Evolutionary conservation across 2,113 vertebrate genomes (phyloP), one percentile per base, ranked within the genome.

Genomic region (Amphiprion percula): DNA sequence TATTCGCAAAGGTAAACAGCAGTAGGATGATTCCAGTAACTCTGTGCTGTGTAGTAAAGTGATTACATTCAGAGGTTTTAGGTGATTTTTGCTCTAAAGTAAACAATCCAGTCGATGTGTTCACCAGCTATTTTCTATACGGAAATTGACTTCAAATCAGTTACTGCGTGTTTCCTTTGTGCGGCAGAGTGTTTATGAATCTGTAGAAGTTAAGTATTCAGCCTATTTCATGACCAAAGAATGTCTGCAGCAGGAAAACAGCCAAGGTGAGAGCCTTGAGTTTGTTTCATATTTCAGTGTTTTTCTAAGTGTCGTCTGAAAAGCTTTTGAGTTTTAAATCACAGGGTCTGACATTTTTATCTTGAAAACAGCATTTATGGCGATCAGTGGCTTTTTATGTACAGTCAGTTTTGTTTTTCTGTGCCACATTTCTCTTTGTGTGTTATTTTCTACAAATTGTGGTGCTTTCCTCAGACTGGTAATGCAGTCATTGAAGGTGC

Each of bases 191-290:
- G 26, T 75, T 70, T 47, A 21, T 70, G 66, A 52, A 44, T 74
- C 26, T 33, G 49, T 61, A 28, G 11, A 67, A 74, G 63, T 68
- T n/a, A 46, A 70, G 63, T 81, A 49, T 82, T 88, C 65, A 56
- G 67, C 76, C 68, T 80, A 74, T 80, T 77, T 82, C 68, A 90
- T 70, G 92, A 93, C 92, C 91, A 93, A 94, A 94, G 92, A 92
- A 93, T 94, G 93, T 94, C 44, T 78, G 78, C 83, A 84, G 83
- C 58, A 73, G 74, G 60, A 84, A 82, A 16, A 67, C 60, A 58
- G 68, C 66, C 47, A 58, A 80, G 83, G 73, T 30, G 53, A 87
- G 73, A 69, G 24, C 54, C 55, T 50, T 10, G 59, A 58, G n/a
- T 68, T 79, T 28, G 63, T 73, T 79, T 82, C 68, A 41, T 33